Conservation (phyloP, 2,797 vertebrate species). For the Sebastes paucispinis region DNA sequence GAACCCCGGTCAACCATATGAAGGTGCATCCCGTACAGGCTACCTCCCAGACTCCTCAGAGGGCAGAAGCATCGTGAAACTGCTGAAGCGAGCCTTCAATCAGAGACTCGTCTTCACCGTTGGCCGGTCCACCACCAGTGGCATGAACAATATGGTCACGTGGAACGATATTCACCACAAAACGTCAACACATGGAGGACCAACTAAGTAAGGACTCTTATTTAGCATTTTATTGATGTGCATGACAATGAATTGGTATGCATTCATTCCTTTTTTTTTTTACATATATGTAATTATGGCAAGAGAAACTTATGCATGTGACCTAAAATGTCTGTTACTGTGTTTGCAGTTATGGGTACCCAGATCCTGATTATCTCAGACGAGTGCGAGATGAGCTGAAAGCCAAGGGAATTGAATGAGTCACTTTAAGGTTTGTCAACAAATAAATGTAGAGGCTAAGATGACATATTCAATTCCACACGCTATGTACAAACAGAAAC, state of each 20-base stretch:
- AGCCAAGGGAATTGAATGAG: slow-evolving; percentile 89
- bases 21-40: slow-evolving; percentile 68
- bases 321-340: slow-evolving; percentile 11
- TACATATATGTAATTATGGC: too few species aligned
- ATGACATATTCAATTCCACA: not conserved
- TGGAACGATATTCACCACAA: slow-evolving; percentile 87
- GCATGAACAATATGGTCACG: slow-evolving; percentile 76
- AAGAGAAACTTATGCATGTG: too few species aligned
- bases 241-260: too few species aligned
- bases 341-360: slow-evolving; percentile 88
- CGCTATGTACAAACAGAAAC: not conserved
- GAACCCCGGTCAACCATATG: slow-evolving; percentile 70
- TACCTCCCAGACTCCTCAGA: slow-evolving; percentile 77
- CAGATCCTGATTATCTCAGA: slow-evolving; percentile 87
- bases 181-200: slow-evolving; percentile 74
- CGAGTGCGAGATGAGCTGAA: slow-evolving; percentile 88
- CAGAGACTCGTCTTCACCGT: slow-evolving; percentile 82
- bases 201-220: slow-evolving; percentile 68
- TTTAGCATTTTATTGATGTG: too few species aligned
- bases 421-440: not conserved
- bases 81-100: slow-evolving; percentile 74
- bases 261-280: too few species aligned
- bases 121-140: slow-evolving; percentile 78
- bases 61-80: slow-evolving; percentile 58
- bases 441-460: not conserved